phyloP scores from a whole-genome alignment of 1,140 invertebrate species.

The Schmidtea mediterranea region DNA sequence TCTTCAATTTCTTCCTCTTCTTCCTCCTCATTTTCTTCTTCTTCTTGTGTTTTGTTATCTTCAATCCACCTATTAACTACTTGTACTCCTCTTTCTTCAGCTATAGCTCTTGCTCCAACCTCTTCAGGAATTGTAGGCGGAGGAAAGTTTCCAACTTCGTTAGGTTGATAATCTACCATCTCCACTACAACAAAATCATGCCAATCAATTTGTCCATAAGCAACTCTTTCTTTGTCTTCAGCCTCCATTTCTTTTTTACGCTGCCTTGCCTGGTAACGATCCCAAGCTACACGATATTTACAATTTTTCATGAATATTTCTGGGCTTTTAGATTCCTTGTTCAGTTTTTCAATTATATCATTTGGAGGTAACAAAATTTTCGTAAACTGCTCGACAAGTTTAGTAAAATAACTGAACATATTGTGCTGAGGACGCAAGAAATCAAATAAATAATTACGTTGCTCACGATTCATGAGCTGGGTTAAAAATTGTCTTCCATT shows the following conservation, averaged over 20 bases:
- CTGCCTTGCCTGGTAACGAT: constrained; percentile 67
- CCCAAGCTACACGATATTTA: constrained; percentile 78
- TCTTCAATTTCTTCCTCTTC: constrained; percentile 10
- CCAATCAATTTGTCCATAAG: constrained; percentile 95
- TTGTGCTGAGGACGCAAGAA: constrained; percentile 91
- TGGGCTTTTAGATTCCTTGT: constrained; percentile 41
- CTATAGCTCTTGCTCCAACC: constrained; percentile 63
- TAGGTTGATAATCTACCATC: constrained; percentile 73
- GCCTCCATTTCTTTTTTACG: constrained; percentile 70
- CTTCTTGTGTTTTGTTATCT: constrained; percentile 5
- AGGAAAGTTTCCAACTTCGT: constrained; percentile 38
- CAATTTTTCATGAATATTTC: constrained; percentile 53
- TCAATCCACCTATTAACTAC: background rate
- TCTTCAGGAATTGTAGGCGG: constrained; percentile 84
- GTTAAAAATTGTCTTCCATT: constrained; percentile 92
- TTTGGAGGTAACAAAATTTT: constrained; percentile 71
- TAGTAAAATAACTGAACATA: constrained; percentile 90
- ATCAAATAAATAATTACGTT: constrained; percentile 93
- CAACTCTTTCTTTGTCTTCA: constrained; percentile 69
- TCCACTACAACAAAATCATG: constrained; percentile 99
- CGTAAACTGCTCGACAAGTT: constrained; percentile 87
- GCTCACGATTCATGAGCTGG: constrained; percentile 88
- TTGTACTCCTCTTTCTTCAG: constrained; percentile 29
- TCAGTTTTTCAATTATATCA: constrained; percentile 50
- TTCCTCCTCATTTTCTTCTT: constrained; percentile 11